Evolutionary conservation across 2,888 invertebrate species (phyloP).

Genomic region (Myopa tessellatipennis): DNA sequence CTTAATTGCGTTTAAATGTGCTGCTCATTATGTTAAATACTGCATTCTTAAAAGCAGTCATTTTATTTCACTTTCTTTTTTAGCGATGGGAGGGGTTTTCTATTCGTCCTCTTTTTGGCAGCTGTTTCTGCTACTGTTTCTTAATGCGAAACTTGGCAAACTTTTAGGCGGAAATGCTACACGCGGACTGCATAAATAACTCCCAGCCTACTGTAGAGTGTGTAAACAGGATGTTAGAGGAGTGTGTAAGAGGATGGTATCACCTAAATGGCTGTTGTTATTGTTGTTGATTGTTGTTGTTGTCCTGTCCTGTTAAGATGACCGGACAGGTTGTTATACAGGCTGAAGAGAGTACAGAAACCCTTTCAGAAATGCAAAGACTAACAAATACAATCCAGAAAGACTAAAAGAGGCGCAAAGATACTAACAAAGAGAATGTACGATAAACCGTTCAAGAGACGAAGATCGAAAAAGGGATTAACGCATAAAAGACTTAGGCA

Average conservation of each 20-base stretch:
- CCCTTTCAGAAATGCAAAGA: no score
- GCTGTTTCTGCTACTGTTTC: not conserved
- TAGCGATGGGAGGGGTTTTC: no score
- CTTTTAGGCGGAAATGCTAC: slow-evolving; percentile 12
- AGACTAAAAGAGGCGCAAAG: no score
- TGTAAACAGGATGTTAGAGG: not conserved
- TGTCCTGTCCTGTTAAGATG: no score
- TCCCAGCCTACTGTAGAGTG: not conserved
- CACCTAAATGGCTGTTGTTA: not conserved
- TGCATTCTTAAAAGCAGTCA: slow-evolving; percentile 15
- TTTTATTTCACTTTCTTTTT: slow-evolving; percentile 5
- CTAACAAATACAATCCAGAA: no score
- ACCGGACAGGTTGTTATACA: no score
- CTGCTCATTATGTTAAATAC: slow-evolving; percentile 62
- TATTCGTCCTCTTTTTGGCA: slow-evolving; percentile 16
- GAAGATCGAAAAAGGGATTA: no score
- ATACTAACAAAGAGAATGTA: no score
- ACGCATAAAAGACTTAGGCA: no score
- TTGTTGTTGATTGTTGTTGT: not conserved
- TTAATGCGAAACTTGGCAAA: slow-evolving; percentile 40
- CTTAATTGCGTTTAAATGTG: slow-evolving; percentile 61
- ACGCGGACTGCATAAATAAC: not conserved
- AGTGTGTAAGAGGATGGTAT: not conserved
- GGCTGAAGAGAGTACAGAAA: no score
- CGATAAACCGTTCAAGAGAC: no score